A percentile compares a stretch with the other conserved stretches of the same genome.
These are phyloP conservation scores for Ditylenchus weischeri DNA, from an alignment of 2,888 invertebrate species.

Conservation along the genomic window DNA sequence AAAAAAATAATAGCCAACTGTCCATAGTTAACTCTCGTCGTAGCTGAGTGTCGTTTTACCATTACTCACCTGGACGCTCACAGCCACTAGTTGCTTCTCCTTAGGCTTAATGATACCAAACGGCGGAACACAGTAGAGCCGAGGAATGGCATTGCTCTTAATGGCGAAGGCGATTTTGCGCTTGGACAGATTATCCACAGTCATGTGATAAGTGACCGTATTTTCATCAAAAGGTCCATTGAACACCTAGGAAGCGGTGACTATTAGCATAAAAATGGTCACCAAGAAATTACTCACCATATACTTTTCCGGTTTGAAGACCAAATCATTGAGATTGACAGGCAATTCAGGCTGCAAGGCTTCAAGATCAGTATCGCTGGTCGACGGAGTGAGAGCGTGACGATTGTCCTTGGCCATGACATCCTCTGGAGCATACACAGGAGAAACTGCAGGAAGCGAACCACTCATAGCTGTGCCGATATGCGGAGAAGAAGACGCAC, in stretches of 20 bases:
- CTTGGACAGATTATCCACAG: constrained; percentile 24
- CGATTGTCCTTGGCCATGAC: constrained; percentile 8
- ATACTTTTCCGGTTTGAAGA: constrained; percentile 22
- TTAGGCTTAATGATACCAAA: constrained; percentile 29
- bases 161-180: constrained; percentile 32
- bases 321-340: constrained; percentile 25
- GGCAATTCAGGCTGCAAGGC: constrained; percentile 23
- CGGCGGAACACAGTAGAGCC: constrained; percentile 31
- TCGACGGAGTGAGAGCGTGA: constrained; percentile 7
- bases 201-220: constrained; percentile 30
- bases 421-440: constrained; percentile 3
- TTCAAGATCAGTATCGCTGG: constrained; percentile 6
- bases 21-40: too few relatives aligned
- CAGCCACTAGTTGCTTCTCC: constrained; percentile 26
- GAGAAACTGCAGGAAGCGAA: constrained; percentile 3
- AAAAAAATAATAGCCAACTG: too few relatives aligned
- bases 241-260: constrained; percentile 23
- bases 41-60: too few relatives aligned
- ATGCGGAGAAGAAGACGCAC: neutral
- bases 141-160: constrained; percentile 35
- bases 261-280: neutral
- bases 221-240: constrained; percentile 34
- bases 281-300: constrained; percentile 11
- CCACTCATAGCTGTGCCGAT: neutral
- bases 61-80: constrained; percentile 31